Percentiles rank a stretch among this genome's conserved stretches.
Conservation (phyloP, 2,888 invertebrate genomes). For the Lasioglossum zephyrum region DNA sequence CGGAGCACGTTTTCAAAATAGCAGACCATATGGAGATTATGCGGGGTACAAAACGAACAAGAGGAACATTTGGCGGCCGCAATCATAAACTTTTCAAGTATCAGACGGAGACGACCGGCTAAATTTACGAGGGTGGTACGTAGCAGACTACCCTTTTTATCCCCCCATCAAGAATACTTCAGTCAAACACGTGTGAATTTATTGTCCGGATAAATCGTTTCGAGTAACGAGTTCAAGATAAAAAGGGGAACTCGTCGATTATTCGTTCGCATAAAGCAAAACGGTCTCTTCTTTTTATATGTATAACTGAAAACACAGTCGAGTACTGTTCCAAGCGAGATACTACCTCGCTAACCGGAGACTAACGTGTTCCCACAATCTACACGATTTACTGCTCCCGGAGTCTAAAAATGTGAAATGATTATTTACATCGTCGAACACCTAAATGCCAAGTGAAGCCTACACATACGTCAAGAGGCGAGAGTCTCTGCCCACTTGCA, state of each 20-base stretch:
- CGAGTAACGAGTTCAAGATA: not conserved
- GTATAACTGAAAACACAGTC: not conserved
- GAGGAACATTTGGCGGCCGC: conserved; percentile 4
- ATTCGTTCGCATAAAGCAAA: not conserved
- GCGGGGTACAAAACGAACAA: not conserved
- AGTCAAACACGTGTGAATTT: conserved; percentile 13
- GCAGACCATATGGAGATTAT: not conserved
- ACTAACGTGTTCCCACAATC: not conserved
- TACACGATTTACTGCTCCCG: not conserved
- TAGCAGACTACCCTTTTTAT: conserved; percentile 2
- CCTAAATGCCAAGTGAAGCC: conserved; percentile 1
- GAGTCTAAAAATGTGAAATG: conserved; percentile 14
- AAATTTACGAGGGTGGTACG: conserved; percentile 1
- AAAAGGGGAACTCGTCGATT: not conserved
- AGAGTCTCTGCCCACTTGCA: not conserved
- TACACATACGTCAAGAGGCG: not conserved
- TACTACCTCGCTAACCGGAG: not conserved
- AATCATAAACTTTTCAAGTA: conserved; percentile 13
- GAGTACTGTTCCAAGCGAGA: not conserved
- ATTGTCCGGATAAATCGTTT: conserved; percentile 4
- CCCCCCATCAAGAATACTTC: conserved; percentile 1
- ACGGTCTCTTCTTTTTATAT: not conserved
- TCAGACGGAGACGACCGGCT: not conserved
- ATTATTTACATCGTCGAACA: not conserved
- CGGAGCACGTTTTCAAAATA: conserved; percentile 5